phyloP scores from a whole-genome alignment of 2,888 invertebrate genomes.

The Chrysolina haemoptera region DNA sequence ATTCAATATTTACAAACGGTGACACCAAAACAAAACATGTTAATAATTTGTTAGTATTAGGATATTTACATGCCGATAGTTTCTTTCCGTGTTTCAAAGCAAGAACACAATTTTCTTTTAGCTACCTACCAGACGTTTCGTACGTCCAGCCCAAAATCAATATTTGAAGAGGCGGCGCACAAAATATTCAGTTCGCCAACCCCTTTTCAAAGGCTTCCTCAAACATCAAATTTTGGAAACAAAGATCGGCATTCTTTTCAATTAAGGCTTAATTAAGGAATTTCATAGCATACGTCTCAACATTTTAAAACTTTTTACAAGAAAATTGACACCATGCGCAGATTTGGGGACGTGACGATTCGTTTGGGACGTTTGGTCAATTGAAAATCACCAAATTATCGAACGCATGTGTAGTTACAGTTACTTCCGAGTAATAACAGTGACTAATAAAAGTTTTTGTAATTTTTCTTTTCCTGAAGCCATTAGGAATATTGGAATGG shows the following conservation, averaged over 20 bases:
- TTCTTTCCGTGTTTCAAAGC: constrained; percentile 44
- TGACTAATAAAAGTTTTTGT: neutral
- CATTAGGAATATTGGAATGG: neutral
- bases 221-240: constrained; percentile 15
- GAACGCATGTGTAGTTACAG: constrained; percentile 58
- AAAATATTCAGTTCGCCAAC: constrained; percentile 48
- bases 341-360: constrained; percentile 63
- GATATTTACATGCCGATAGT: constrained; percentile 48
- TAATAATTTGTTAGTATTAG: constrained; percentile 38
- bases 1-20: constrained; percentile 31
- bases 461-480: neutral
- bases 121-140: constrained; percentile 49
- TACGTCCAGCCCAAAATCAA: constrained; percentile 65
- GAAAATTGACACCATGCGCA: constrained; percentile 61
- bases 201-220: constrained; percentile 34
- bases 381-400: constrained; percentile 63
- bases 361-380: constrained; percentile 60
- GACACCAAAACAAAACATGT: constrained; percentile 30
- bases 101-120: constrained; percentile 53
- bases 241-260: constrained; percentile 8
- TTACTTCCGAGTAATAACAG: constrained; percentile 16
- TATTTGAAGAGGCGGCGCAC: constrained; percentile 63
- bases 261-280: neutral
- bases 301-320: constrained; percentile 43
- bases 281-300: constrained; percentile 27